Evolutionary conservation across 2,888 invertebrate species (phyloP), one percentile per base, ranked within the genome.

Genomic region (Pycnomerus fuliginosus): DNA sequence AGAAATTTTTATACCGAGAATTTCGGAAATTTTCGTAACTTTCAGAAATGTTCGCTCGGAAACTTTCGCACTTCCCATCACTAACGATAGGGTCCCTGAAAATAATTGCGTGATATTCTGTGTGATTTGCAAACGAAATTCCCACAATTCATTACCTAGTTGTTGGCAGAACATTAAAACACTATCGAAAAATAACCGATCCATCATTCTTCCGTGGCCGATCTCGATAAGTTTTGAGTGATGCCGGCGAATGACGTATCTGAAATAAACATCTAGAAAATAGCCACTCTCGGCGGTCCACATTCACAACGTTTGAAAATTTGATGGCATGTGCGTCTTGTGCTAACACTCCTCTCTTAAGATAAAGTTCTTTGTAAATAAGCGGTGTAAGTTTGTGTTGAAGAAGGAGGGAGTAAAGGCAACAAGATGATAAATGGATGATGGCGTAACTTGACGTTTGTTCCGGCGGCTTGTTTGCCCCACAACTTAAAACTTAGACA

Each of bases 401-500:
- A 16, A 13, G 28, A n/a, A 28, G 28, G 28, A 28, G 28, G 8
- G 28, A 20, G 20, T 20, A 20, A 32, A 39, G 11, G 39, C 31
- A 25, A 39, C 39, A 25, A 31, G 32, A 32, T 39, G 39, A 39
- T 39, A 32, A 39, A 39, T 39, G 39, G 32, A 38, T 38, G 31
- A 5, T 16, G 39, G 23, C 25, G 39, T 16, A 32, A 32, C 15
- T 39, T 39, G 39, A 39, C 39, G 39, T 39, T 39, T 39, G 39
- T 32, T 38, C 23, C 29, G 31, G 32, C 31, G 39, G 39, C 39
- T 39, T 39, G 39, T 39, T 39, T 39, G 32, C 13, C 22, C 38
- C 30, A 20, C 29, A 38, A 13, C 38, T 38, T 25, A 39, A 39
- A 39, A 39, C 39, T 39, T 39, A 39, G 39, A 39, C 39, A 39